Base-by-base conservation (phyloP, 2,888 invertebrate genomes). In the Sceliomorpha sp. region DNA sequence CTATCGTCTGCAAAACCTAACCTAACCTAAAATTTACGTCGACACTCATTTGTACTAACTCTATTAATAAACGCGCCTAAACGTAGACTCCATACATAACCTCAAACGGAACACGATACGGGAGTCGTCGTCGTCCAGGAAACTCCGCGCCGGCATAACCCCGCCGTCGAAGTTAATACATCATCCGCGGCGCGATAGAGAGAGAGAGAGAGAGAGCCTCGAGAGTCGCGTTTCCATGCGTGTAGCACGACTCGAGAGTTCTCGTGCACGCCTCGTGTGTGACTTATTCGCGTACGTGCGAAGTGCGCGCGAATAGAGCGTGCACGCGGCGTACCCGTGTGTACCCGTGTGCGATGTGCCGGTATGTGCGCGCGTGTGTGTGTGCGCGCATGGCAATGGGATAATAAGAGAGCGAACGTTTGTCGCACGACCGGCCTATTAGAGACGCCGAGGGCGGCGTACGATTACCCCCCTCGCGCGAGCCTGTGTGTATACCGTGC, bases 361-460 rank as follows among this genome's bases (percentile, higher is more conserved):
- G n/a, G n/a, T n/a, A n/a, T n/a, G n/a, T n/a, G n/a, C n/a, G n/a
- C n/a, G n/a, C n/a, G n/a, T n/a, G n/a, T n/a, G n/a, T n/a, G n/a
- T n/a, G n/a, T n/a, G n/a, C 20, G 20, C 36, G 51, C 44, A 29
- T 44, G 68, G 36, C 69, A 74, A 73, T 66, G 64, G 68, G 73
- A 73, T 75, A 73, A 74, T 74, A 74, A 75, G 72, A 73, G 74
- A 70, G 74, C 73, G 63, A 62, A 71, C 75, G 77, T 80, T 82
- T 82, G 80, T 77, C 77, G 80, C 78, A 76, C 74, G 78, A 75
- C 74, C 74, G 75, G 79, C 78, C 80, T 79, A 79, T 79, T 80
- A 81, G 79, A 77, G 68, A 69, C 70, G 75, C 67, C 70, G 69
- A 74, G 67, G 72, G 70, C 72, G 75, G 73, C 73, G 73, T 73